Percentiles rank a stretch among this genome's conserved stretches.
Conservation (phyloP, 1,140 invertebrate species). For the Drosophila lini region DNA sequence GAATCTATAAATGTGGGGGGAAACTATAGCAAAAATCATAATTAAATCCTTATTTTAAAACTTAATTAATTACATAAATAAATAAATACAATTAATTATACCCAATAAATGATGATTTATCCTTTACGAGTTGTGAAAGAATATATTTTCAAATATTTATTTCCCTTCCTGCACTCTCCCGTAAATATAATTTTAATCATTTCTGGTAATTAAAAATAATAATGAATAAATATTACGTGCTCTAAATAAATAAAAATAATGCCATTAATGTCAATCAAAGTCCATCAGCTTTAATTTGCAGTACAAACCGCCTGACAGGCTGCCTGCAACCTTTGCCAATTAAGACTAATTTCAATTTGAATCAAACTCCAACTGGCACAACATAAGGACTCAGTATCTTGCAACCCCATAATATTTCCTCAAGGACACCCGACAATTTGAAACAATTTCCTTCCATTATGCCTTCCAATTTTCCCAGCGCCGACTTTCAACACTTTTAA, state of each 20-base stretch:
- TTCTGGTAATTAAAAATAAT: slow-evolving; percentile 5
- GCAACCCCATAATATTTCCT: slow-evolving; percentile 35
- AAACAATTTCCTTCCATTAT: slow-evolving; percentile 53
- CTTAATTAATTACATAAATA: neutral
- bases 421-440: slow-evolving; percentile 44
- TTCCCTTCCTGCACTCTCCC: neutral
- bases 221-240: slow-evolving; percentile 1
- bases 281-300: slow-evolving; percentile 31
- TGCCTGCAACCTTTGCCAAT: slow-evolving; percentile 23
- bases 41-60: neutral
- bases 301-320: slow-evolving; percentile 9
- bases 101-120: neutral
- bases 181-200: neutral
- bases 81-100: neutral
- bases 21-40: neutral
- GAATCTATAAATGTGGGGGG: neutral
- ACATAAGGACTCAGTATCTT: slow-evolving; percentile 22
- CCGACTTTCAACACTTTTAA: slow-evolving; percentile 73
- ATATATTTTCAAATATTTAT: neutral
- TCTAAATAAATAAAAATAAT: slow-evolving; percentile 10
- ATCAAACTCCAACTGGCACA: slow-evolving; percentile 31
- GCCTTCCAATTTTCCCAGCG: slow-evolving; percentile 43
- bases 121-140: neutral
- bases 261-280: slow-evolving; percentile 24
- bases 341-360: slow-evolving; percentile 39